A percentile compares a stretch with the other conserved stretches of the same genome.
Evolutionary conservation across 2,113 vertebrate species (phyloP).

Genomic region (Festucalex cinctus): DNA sequence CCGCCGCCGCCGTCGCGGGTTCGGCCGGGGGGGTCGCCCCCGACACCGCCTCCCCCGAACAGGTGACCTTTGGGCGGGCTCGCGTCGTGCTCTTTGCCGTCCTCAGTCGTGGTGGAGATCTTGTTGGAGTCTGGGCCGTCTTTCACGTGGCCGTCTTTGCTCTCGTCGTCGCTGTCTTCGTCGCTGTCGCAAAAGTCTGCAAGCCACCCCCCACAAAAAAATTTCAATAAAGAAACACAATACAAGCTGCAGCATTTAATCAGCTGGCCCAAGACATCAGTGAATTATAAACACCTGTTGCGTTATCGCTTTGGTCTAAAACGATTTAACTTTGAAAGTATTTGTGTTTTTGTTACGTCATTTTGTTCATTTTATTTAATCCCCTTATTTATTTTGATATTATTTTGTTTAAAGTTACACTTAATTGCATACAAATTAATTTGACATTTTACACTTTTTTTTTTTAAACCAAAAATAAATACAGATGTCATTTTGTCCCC

Average conservation of each 20-base stretch:
- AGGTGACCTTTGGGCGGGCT: conserved; percentile 74
- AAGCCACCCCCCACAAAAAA: not conserved
- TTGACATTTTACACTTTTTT: not conserved
- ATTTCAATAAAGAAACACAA: not conserved
- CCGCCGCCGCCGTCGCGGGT: conserved; percentile 72
- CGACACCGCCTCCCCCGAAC: conserved; percentile 55
- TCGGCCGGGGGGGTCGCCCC: conserved; percentile 62
- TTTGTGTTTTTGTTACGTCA: not conserved
- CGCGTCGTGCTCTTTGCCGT: conserved; percentile 78
- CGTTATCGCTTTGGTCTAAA: not conserved
- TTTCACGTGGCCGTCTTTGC: conserved; percentile 82
- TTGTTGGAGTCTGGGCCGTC: conserved; percentile 84
- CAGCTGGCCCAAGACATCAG: not conserved
- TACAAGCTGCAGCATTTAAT: not conserved
- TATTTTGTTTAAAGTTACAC: not conserved
- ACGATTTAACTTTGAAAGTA: not conserved
- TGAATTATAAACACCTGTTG: not conserved
- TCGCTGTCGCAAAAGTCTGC: conserved; percentile 91
- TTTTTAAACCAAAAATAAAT: not conserved
- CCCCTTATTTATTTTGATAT: no score
- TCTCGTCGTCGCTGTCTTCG: conserved; percentile 91
- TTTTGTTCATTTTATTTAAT: not conserved
- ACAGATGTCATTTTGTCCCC: not conserved
- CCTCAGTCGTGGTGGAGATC: conserved; percentile 87
- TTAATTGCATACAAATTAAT: not conserved